phyloP scores from a whole-genome alignment of 1,140 invertebrate genomes.

The Apocrypta bakeri region DNA sequence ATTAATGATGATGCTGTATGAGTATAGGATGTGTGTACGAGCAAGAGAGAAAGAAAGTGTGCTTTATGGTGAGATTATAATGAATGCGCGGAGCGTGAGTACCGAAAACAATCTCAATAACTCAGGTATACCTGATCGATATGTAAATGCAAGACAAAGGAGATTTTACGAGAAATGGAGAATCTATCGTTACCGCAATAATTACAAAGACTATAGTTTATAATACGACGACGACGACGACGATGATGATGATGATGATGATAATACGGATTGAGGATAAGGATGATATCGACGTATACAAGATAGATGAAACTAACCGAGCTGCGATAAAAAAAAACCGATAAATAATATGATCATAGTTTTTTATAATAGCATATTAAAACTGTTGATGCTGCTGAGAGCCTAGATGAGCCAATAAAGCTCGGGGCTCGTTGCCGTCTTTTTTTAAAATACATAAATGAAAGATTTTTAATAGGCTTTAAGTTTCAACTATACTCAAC shows the following conservation, averaged over 20 bases:
- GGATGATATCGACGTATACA: conserved; percentile 21
- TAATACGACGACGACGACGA: conserved; percentile 7
- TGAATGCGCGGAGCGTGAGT: conserved; percentile 4
- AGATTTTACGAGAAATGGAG: conserved; percentile 37
- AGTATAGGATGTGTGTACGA: not conserved
- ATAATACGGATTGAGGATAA: not conserved
- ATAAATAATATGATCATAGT: conserved; percentile 50
- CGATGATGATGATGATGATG: not conserved
- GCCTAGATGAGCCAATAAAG: conserved; percentile 33
- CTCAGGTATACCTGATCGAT: not conserved
- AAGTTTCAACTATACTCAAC: conserved; percentile 13
- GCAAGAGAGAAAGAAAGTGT: not conserved
- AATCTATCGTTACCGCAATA: conserved; percentile 55
- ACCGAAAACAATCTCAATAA: conserved; percentile 23
- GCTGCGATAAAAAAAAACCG: conserved; percentile 49
- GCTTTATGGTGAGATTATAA: not conserved
- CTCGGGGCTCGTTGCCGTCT: conserved; percentile 17
- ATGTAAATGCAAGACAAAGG: conserved; percentile 2
- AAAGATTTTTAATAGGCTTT: conserved; percentile 37
- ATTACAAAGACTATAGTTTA: conserved; percentile 54
- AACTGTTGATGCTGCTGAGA: conserved; percentile 47
- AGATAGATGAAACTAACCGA: conserved; percentile 40
- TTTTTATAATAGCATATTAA: conserved; percentile 50
- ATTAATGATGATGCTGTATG: too few relatives aligned
- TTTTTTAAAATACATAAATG: not conserved